A percentile compares a stretch with the other conserved stretches of the same genome.
Evolutionary conservation across 2,888 invertebrate genomes (phyloP).

Genomic region (Pseudococcus viburni): DNA sequence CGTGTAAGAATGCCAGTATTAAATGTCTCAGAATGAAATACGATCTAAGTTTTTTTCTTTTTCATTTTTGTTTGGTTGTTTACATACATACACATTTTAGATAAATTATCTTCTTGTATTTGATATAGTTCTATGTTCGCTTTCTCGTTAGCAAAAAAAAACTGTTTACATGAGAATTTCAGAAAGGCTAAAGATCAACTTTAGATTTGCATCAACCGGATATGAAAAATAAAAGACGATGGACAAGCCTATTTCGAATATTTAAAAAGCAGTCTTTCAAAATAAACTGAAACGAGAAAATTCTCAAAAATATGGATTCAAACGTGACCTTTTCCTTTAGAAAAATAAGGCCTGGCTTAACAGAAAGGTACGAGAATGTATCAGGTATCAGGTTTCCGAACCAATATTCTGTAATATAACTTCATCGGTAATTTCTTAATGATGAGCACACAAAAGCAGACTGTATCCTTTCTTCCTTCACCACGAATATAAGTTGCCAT

Average conservation of each 20-base stretch:
- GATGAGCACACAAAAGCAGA: background rate
- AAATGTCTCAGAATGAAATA: conserved; percentile 14
- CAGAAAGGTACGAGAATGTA: background rate
- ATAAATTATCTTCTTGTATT: background rate
- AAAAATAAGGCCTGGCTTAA: background rate
- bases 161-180: background rate
- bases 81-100: background rate
- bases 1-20: background rate
- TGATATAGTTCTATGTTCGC: background rate
- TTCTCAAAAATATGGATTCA: background rate
- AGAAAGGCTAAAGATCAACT: background rate
- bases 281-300: background rate
- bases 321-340: background rate
- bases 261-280: background rate
- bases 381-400: background rate
- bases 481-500: too few relatives aligned
- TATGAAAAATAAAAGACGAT: background rate
- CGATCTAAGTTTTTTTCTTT: background rate
- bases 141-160: background rate
- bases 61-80: background rate
- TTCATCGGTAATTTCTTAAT: conserved; percentile 25
- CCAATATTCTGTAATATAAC: background rate
- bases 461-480: background rate
- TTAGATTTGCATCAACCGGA: conserved; percentile 9
- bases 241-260: background rate